Conservation (phyloP, 2,797 vertebrate species). For the Muscicapa comitata region DNA sequence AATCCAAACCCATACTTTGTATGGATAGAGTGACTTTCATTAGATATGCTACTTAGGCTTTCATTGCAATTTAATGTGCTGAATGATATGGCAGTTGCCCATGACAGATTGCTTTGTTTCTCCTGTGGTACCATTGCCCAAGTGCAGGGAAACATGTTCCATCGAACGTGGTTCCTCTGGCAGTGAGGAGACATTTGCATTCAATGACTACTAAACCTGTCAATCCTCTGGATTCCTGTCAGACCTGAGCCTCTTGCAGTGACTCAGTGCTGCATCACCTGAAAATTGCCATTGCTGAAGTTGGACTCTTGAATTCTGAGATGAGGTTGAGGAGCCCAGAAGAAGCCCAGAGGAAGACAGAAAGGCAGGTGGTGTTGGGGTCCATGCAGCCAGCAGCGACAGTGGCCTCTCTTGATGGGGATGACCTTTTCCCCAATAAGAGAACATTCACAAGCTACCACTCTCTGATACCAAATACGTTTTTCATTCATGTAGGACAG, state of each 20-base stretch:
- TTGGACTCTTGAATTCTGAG: background rate
- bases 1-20: background rate
- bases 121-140: background rate
- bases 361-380: background rate
- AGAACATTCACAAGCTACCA: background rate
- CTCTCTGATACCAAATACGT: background rate
- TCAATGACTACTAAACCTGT: background rate
- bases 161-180: background rate
- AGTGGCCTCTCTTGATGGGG: background rate
- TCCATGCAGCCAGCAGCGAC: background rate
- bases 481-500: background rate
- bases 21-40: background rate
- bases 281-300: background rate
- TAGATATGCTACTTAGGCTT: background rate
- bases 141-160: background rate
- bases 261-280: background rate
- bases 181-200: background rate
- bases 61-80: background rate
- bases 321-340: background rate
- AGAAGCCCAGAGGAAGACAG: background rate
- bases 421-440: background rate
- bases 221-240: background rate
- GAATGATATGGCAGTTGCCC: background rate
- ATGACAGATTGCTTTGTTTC: background rate
- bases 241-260: background rate